Conservation (phyloP, 2,797 vertebrate genomes). For the Nyctalus aviator region DNA sequence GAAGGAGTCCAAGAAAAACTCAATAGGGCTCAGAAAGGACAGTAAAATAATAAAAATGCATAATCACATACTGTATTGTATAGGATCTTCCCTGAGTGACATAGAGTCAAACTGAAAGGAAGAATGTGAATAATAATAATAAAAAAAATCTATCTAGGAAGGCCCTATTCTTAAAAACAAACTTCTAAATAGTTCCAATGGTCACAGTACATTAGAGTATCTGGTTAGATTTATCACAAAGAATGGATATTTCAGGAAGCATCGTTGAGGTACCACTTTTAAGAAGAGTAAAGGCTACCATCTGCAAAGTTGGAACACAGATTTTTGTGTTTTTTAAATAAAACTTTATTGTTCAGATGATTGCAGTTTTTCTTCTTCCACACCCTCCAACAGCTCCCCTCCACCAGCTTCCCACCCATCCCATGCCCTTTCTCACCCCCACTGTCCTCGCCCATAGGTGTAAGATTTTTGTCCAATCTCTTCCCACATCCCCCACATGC, state of each 20-base stretch:
- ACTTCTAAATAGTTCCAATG: neutral
- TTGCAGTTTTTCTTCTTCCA: no score
- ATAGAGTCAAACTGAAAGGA: constrained; percentile 18
- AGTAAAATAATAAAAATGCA: neutral
- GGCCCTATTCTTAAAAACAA: neutral
- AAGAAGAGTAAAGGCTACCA: neutral
- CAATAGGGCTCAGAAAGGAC: neutral
- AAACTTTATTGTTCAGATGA: no score
- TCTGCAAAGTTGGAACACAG: neutral
- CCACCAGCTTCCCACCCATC: no score
- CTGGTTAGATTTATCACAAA: neutral
- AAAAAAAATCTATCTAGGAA: neutral
- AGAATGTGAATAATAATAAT: neutral
- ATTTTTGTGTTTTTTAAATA: no score
- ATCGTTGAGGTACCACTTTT: neutral
- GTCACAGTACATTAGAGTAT: neutral
- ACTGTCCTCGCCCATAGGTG: no score
- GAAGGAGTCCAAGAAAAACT: neutral
- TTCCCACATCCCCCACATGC: no score
- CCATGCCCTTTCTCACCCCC: no score
- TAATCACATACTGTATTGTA: neutral
- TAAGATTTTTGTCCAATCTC: no score
- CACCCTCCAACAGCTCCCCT: no score
- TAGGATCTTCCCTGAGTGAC: neutral
- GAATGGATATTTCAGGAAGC: constrained; percentile 24